Percentiles rank a stretch among this genome's conserved stretches.
These are phyloP conservation scores for Yponomeuta malinellus DNA, from an alignment of 2,888 invertebrate species.

Conservation along the genomic window DNA sequence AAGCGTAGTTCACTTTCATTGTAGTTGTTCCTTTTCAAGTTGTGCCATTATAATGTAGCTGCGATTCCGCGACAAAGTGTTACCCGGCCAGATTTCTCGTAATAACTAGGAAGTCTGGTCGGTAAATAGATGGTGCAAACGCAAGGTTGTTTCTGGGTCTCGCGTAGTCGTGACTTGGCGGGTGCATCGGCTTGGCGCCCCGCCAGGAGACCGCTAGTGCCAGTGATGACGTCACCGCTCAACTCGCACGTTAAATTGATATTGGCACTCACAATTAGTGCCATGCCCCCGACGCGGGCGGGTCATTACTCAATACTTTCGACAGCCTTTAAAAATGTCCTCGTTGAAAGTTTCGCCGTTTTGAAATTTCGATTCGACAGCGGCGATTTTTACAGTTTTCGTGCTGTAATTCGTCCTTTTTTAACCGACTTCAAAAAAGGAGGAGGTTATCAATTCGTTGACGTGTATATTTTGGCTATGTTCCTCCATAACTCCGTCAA, in stretches of 20 bases:
- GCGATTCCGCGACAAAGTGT: background rate
- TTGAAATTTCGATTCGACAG: conserved; percentile 1
- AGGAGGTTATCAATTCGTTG: too few species aligned
- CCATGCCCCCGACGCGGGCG: background rate
- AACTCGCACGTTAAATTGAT: conserved; percentile 56
- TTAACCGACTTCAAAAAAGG: too few species aligned
- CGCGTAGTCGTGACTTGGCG: conserved; percentile 44
- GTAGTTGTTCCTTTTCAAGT: background rate
- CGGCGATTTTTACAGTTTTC: background rate
- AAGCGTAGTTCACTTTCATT: background rate
- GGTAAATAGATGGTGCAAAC: conserved; percentile 30
- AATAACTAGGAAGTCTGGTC: conserved; percentile 15
- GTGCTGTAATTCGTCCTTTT: background rate
- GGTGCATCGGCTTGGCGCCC: conserved; percentile 36
- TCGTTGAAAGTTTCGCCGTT: background rate
- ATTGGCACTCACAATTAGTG: conserved; percentile 47
- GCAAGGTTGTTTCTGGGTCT: conserved; percentile 38
- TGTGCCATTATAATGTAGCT: background rate
- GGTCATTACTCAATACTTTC: conserved; percentile 15
- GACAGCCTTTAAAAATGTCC: conserved; percentile 12
- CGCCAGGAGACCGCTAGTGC: conserved; percentile 31
- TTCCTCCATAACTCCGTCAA: too few species aligned
- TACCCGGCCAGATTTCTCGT: conserved; percentile 15
- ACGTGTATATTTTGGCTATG: too few species aligned
- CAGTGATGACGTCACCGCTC: conserved; percentile 40